Evolutionary conservation across 2,888 invertebrate species (phyloP).

Genomic region (Heliothis peltigera): DNA sequence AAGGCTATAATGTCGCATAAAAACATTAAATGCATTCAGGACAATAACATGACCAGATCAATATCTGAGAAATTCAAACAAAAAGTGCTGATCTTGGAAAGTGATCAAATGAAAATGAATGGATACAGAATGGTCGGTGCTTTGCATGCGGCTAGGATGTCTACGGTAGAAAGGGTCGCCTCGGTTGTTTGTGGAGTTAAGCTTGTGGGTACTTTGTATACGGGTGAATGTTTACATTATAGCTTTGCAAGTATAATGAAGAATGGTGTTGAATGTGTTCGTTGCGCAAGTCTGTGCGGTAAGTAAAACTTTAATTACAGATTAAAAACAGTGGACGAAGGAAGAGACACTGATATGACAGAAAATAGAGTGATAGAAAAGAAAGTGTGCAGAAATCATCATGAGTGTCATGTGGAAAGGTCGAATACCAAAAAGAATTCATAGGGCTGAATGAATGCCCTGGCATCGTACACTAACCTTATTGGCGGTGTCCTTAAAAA

Average conservation of each 20-base stretch:
- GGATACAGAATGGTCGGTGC: conserved; percentile 12
- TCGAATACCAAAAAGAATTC: conserved; percentile 22
- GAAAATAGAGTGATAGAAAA: conserved; percentile 7
- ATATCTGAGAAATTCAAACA: neutral
- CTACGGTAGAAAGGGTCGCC: neutral
- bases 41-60: conserved; percentile 16
- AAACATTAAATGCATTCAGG: conserved; percentile 33
- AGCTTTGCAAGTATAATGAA: conserved; percentile 6
- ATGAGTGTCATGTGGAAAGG: conserved; percentile 13
- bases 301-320: conserved; percentile 14
- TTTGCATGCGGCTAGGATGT: conserved; percentile 29
- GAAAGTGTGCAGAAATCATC: conserved; percentile 28
- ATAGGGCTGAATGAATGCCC: conserved; percentile 18
- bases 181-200: conserved; percentile 2
- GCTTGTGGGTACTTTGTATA: conserved; percentile 3
- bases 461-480: conserved; percentile 48
- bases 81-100: neutral
- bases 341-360: neutral
- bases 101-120: conserved; percentile 10
- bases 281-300: conserved; percentile 8
- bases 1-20: conserved; percentile 5
- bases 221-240: conserved; percentile 4
- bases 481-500: conserved; percentile 52
- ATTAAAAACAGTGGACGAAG: conserved; percentile 4
- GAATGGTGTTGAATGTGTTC: conserved; percentile 8